Conservation (phyloP, 1,140 invertebrate species). For the Ooceraea biroi region DNA sequence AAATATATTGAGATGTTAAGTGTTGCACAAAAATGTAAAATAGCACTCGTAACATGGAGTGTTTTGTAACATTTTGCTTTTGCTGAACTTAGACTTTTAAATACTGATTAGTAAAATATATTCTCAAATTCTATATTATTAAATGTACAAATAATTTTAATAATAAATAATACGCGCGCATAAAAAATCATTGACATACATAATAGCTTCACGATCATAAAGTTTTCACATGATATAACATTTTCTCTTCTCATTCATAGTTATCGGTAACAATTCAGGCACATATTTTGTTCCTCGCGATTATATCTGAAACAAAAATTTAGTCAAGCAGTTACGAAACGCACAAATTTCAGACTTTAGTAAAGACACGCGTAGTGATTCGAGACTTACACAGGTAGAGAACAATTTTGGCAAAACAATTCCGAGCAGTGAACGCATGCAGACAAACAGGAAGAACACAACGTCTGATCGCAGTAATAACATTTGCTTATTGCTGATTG, state of each 20-base stretch:
- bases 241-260: background rate
- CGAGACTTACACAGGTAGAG: constrained; percentile 72
- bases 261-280: constrained; percentile 75
- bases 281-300: constrained; percentile 68
- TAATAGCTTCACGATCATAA: no score
- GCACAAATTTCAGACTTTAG: background rate
- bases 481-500: constrained; percentile 66
- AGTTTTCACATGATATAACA: no score
- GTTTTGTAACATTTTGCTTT: no score
- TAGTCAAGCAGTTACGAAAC: constrained; percentile 1
- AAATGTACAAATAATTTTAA: no score
- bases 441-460: constrained; percentile 72
- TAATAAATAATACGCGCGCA: no score
- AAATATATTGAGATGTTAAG: no score
- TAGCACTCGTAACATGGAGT: no score
- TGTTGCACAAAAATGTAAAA: no score
- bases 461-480: constrained; percentile 76
- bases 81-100: no score
- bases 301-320: constrained; percentile 73
- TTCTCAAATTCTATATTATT: no score
- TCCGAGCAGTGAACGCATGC: constrained; percentile 74
- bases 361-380: background rate
- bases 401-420: constrained; percentile 78
- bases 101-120: no score
- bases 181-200: no score